These are phyloP conservation scores for Papilio polytes DNA, from an alignment of 1,140 invertebrate species.

Conservation along the genomic window DNA sequence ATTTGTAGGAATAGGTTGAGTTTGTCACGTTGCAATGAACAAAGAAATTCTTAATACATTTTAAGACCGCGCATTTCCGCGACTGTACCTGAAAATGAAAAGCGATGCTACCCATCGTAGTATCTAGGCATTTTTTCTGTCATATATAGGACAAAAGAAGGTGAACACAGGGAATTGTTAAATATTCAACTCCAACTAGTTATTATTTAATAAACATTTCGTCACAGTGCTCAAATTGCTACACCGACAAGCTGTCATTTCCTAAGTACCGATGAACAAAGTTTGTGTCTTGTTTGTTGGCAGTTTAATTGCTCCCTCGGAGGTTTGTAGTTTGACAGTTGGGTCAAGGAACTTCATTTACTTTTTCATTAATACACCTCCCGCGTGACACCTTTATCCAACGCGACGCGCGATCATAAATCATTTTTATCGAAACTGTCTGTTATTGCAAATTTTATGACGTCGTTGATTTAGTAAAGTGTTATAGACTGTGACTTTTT, in stretches of 20 bases:
- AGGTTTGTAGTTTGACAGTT: conserved; percentile 8
- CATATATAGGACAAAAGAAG: too few species aligned
- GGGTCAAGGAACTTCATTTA: conserved; percentile 10
- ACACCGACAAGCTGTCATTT: background rate
- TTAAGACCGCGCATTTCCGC: too few species aligned
- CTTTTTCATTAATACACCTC: conserved; percentile 17
- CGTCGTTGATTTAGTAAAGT: background rate
- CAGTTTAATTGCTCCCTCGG: conserved; percentile 17
- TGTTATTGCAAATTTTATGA: conserved; percentile 12
- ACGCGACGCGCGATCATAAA: background rate
- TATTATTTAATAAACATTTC: background rate
- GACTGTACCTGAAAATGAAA: too few species aligned
- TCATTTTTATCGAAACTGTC: background rate
- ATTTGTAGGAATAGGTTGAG: too few species aligned
- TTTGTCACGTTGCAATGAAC: too few species aligned
- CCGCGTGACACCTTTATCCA: background rate
- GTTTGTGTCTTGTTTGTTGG: conserved; percentile 6
- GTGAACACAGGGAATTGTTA: too few species aligned
- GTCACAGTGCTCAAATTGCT: background rate
- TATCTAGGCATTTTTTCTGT: too few species aligned
- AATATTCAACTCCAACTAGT: background rate
- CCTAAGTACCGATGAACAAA: background rate
- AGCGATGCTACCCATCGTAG: too few species aligned
- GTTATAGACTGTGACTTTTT: too few species aligned
- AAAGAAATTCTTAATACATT: too few species aligned